Conservation (phyloP, 2,113 vertebrate genomes). For the Pardalotus punctatus region DNA sequence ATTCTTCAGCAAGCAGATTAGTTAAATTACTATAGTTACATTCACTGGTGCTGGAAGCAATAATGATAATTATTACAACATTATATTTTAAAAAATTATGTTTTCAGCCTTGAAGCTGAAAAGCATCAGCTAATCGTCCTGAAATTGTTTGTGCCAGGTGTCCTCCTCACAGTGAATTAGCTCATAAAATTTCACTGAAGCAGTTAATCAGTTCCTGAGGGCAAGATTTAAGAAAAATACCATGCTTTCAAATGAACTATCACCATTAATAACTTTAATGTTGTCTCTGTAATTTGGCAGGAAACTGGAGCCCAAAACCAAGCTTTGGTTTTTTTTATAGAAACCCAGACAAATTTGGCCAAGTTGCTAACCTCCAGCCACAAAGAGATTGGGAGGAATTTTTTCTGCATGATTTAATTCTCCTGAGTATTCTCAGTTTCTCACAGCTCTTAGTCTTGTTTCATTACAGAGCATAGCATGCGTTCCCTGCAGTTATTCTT, state of each 20-base stretch:
- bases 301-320: background rate
- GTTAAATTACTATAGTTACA: background rate
- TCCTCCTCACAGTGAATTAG: background rate
- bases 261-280: background rate
- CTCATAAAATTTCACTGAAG: background rate
- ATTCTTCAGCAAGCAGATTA: background rate
- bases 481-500: background rate
- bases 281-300: background rate
- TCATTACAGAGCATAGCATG: background rate
- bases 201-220: background rate
- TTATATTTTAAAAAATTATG: background rate
- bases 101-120: conserved; percentile 2
- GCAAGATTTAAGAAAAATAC: background rate
- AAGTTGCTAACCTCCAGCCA: background rate
- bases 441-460: background rate
- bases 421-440: background rate
- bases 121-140: background rate
- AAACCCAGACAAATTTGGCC: background rate
- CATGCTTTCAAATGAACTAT: background rate
- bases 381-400: background rate
- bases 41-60: background rate
- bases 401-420: background rate
- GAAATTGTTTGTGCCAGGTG: conserved; percentile 7
- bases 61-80: background rate
- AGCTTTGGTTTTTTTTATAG: background rate